Conservation (phyloP, 1,140 invertebrate species). For the Aphidius gifuensis region DNA sequence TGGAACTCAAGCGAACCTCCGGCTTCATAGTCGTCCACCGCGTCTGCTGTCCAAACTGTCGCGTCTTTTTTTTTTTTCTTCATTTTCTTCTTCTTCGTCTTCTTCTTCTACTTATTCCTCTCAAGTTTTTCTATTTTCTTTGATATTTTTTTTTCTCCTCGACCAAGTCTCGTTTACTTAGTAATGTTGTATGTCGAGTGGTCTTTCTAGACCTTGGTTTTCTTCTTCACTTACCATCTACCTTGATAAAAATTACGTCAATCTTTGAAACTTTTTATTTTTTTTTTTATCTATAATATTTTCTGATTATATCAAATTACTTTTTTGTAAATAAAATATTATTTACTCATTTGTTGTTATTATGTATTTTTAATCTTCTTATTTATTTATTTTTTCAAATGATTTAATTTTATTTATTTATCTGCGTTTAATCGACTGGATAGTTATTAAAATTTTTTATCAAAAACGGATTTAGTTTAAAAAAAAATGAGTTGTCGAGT, state of each 20-base stretch:
- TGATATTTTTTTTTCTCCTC: not conserved
- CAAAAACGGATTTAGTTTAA: too few species aligned
- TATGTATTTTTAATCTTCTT: too few species aligned
- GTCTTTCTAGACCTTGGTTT: conserved; percentile 1
- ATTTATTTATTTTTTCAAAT: too few species aligned
- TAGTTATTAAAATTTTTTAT: too few species aligned
- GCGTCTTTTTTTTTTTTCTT: not conserved
- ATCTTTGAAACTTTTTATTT: not conserved
- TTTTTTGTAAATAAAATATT: too few species aligned
- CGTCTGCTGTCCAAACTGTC: conserved; percentile 5
- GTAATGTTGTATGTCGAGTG: conserved; percentile 6
- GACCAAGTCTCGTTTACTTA: not conserved
- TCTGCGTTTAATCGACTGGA: too few species aligned
- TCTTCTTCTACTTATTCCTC: not conserved
- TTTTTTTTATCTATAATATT: too few species aligned
- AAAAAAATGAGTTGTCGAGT: too few species aligned
- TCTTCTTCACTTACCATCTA: not conserved
- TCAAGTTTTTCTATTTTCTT: not conserved
- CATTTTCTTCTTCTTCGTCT: not conserved
- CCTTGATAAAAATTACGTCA: conserved; percentile 8
- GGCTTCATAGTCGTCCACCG: conserved; percentile 17
- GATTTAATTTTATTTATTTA: too few species aligned
- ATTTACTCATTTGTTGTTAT: too few species aligned
- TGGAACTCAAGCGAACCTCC: conserved; percentile 27
- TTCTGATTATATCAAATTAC: too few species aligned